Conservation (phyloP, 2,113 vertebrate species). For the Ibidorhyncha struthersii region DNA sequence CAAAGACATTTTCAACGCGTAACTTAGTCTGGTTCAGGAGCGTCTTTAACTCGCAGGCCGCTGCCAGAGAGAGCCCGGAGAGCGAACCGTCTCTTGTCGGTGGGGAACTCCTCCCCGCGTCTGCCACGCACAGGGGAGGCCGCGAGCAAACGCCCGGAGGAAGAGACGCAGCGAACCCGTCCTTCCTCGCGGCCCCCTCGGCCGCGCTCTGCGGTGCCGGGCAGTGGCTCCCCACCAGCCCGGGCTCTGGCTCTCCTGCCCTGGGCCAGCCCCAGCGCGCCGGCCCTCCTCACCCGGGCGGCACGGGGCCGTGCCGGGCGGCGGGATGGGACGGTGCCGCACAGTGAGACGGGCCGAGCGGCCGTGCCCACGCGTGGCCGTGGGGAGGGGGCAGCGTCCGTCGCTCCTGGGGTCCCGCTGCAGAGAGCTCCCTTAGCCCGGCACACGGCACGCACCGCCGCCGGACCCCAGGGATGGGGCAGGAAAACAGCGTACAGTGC, state of each 20-base stretch:
- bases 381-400: neutral
- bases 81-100: accelerated
- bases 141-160: neutral
- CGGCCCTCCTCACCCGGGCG: too few relatives aligned
- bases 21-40: too few relatives aligned
- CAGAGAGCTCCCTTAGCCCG: too few relatives aligned
- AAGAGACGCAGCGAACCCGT: neutral
- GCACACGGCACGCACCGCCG: too few relatives aligned
- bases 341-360: too few relatives aligned
- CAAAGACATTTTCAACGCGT: neutral
- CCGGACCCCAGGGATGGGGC: neutral
- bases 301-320: neutral
- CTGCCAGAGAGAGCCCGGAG: neutral
- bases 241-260: neutral
- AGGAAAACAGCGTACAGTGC: accelerated
- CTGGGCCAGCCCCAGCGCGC: too few relatives aligned
- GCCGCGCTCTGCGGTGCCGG: accelerated
- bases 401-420: too few relatives aligned
- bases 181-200: neutral
- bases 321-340: too few relatives aligned
- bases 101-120: accelerated
- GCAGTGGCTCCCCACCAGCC: neutral
- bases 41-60: neutral
- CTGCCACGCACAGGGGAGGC: accelerated
- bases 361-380: too few relatives aligned